Evolutionary conservation across 2,797 vertebrate genomes (phyloP).

Genomic region (Gallinago stenura): DNA sequence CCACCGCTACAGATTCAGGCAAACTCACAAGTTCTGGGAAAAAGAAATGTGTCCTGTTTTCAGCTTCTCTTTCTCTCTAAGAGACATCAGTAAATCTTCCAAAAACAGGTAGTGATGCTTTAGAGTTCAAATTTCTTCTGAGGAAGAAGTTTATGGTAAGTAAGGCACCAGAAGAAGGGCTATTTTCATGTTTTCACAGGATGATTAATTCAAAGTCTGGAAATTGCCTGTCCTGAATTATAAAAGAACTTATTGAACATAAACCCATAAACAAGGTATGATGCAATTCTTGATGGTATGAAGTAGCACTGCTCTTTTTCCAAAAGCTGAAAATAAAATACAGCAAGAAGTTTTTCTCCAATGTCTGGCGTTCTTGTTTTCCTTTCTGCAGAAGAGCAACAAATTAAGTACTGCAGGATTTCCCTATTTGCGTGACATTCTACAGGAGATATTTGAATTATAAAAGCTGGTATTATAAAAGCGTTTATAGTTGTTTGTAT

Average conservation of each 20-base stretch:
- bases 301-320: neutral
- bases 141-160: neutral
- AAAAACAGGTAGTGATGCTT: neutral
- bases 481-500: neutral
- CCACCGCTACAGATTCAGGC: neutral
- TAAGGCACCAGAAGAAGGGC: neutral
- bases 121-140: neutral
- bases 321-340: neutral
- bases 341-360: neutral
- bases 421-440: neutral
- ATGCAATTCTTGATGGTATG: constrained; percentile 28
- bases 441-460: neutral
- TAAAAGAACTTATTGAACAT: constrained; percentile 34
- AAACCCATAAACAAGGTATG: constrained; percentile 41
- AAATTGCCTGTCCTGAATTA: constrained; percentile 1
- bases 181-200: neutral
- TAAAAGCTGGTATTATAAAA: neutral
- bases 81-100: neutral
- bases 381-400: neutral
- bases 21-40: neutral
- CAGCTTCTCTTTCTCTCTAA: neutral
- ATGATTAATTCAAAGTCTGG: constrained; percentile 2
- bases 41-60: neutral
- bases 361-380: neutral
- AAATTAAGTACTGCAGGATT: neutral